These are phyloP conservation scores for Lepidurus apus DNA, from an alignment of 1,140 invertebrate genomes.

Conservation along the genomic window DNA sequence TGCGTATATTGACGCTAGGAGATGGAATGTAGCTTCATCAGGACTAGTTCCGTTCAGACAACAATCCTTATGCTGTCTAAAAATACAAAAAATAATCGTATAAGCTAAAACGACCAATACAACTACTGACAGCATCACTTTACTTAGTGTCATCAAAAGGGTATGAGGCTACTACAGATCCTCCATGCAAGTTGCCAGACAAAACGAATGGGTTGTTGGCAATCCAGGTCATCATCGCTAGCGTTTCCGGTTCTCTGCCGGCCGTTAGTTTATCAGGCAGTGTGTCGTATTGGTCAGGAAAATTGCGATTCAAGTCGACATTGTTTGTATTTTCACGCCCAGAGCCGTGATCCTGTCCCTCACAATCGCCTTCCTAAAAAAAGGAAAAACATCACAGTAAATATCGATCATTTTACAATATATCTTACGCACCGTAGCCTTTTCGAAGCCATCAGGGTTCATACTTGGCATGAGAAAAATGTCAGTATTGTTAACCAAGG, in stretches of 20 bases:
- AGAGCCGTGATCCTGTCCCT: slow-evolving; percentile 3
- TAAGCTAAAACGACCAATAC: background rate
- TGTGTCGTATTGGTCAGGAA: slow-evolving; percentile 42
- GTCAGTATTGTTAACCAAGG: slow-evolving; percentile 73
- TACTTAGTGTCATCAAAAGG: slow-evolving; percentile 44
- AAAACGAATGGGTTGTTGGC: slow-evolving; percentile 49
- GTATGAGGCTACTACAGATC: slow-evolving; percentile 50
- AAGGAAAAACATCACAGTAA: background rate
- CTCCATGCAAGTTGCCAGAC: slow-evolving; percentile 50
- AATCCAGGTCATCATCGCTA: slow-evolving; percentile 53
- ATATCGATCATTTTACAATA: background rate
- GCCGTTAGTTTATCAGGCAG: slow-evolving; percentile 30
- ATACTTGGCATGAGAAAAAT: slow-evolving; percentile 86
- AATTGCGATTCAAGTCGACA: slow-evolving; percentile 47
- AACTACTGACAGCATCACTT: background rate
- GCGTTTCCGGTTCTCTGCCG: slow-evolving; percentile 49
- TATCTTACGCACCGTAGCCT: slow-evolving; percentile 57
- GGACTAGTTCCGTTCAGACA: slow-evolving; percentile 42
- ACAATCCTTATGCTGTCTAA: slow-evolving; percentile 24
- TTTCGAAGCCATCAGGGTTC: slow-evolving; percentile 86
- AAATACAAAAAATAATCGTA: background rate
- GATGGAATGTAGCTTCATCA: slow-evolving; percentile 42
- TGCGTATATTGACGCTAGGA: slow-evolving; percentile 42
- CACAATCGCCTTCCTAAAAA: slow-evolving; percentile 29
- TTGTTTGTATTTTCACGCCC: slow-evolving; percentile 44